Percentiles rank a stretch among this genome's conserved stretches.
Evolutionary conservation across 2,888 invertebrate species (phyloP).

Genomic region (Dasysyrphus tricinctus): DNA sequence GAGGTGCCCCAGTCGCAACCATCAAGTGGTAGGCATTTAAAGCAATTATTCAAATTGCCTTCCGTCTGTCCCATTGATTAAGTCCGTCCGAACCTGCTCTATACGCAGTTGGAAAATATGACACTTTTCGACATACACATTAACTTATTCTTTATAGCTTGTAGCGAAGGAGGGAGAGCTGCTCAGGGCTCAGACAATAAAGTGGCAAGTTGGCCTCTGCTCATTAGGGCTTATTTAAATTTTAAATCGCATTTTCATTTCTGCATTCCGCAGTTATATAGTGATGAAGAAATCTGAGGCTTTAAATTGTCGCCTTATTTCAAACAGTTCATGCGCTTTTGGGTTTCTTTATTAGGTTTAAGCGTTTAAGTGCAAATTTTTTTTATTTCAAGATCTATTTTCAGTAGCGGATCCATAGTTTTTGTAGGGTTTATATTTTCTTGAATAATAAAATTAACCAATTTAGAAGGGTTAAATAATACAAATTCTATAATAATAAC

Average conservation of each 20-base stretch:
- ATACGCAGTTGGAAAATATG: slow-evolving; percentile 12
- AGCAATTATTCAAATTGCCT: slow-evolving; percentile 70
- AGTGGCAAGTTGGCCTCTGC: slow-evolving; percentile 33
- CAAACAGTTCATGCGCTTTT: background rate
- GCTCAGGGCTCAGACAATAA: background rate
- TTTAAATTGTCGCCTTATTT: slow-evolving; percentile 6
- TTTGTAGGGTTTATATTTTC: background rate
- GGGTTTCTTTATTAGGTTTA: slow-evolving; percentile 19
- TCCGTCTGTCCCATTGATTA: slow-evolving; percentile 69
- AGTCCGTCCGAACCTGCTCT: slow-evolving; percentile 37
- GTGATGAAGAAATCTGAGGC: slow-evolving; percentile 36
- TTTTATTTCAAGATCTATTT: background rate
- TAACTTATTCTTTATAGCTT: background rate
- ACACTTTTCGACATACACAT: slow-evolving; percentile 40
- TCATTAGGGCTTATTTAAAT: slow-evolving; percentile 47
- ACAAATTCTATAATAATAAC: too few relatives aligned
- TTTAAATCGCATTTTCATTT: slow-evolving; percentile 60
- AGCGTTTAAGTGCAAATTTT: slow-evolving; percentile 2
- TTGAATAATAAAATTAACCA: background rate
- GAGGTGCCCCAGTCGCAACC: slow-evolving; percentile 42
- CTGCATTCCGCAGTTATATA: slow-evolving; percentile 5
- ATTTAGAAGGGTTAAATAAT: too few relatives aligned
- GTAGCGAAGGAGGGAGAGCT: background rate
- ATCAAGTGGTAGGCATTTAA: slow-evolving; percentile 46
- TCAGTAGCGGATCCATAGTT: background rate